Conservation (phyloP, 2,797 vertebrate species). For the Xenops minutus region DNA sequence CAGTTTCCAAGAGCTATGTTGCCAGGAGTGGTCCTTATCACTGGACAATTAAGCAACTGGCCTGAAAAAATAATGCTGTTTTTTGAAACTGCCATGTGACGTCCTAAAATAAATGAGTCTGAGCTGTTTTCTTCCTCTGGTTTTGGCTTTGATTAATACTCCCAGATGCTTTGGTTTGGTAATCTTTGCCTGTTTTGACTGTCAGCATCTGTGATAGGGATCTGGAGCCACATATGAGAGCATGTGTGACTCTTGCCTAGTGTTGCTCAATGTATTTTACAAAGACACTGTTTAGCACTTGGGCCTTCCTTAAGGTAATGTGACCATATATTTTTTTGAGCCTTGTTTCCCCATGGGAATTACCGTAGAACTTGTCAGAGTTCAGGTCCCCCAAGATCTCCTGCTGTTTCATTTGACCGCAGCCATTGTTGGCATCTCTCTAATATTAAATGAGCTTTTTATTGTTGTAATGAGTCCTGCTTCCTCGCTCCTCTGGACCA, state of each 20-base stretch:
- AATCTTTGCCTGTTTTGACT: not conserved
- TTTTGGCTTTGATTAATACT: conserved; percentile 36
- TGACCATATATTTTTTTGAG: not conserved
- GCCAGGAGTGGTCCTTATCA: conserved; percentile 15
- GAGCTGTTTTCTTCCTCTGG: not conserved
- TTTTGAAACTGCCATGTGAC: not conserved
- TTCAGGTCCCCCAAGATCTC: not conserved
- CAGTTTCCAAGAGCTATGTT: not conserved
- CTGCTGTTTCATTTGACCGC: conserved; percentile 33
- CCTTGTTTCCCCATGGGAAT: not conserved
- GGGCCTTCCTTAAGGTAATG: not conserved
- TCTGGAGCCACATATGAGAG: not conserved
- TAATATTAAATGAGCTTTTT: conserved; percentile 36
- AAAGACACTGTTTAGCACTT: not conserved
- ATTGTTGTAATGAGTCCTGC: not conserved
- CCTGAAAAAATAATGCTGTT: conserved; percentile 8
- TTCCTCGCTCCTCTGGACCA: not conserved
- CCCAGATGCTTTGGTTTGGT: not conserved
- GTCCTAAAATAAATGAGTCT: not conserved
- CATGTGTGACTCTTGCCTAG: fast-evolving
- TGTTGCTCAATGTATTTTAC: fast-evolving
- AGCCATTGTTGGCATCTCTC: conserved; percentile 3
- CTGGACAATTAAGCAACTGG: conserved; percentile 32
- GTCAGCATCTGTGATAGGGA: not conserved
- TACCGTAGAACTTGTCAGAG: not conserved